Percentiles rank a stretch among this genome's conserved stretches.
Conservation (phyloP, 2,113 vertebrate genomes). For the Corythornis cristatus region DNA sequence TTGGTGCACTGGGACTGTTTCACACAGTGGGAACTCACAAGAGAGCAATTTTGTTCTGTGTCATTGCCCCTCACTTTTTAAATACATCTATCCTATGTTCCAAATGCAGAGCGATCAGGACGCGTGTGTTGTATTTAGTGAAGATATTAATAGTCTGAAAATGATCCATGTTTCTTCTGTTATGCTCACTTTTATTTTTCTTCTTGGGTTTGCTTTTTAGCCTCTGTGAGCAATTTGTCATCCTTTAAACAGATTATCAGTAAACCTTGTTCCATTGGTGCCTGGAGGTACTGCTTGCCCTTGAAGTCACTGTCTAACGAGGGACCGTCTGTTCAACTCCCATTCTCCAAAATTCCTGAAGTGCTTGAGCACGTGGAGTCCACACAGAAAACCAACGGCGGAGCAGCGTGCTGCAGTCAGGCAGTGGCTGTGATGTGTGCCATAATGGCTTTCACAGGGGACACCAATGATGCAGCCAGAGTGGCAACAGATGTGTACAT, state of each 20-base stretch:
- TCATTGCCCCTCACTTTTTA: not conserved
- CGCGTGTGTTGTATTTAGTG: not conserved
- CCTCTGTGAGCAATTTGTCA: not conserved
- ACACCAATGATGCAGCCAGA: accelerated
- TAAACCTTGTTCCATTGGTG: not conserved
- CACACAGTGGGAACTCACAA: not conserved
- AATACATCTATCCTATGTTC: not conserved
- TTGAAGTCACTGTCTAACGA: not conserved
- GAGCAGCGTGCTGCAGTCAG: not conserved
- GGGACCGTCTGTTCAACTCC: not conserved
- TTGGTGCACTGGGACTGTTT: not conserved
- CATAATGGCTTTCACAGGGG: not conserved
- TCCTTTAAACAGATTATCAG: not conserved
- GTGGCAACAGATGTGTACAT: not conserved
- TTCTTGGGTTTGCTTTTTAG: not conserved
- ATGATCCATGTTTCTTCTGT: not conserved
- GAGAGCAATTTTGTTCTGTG: not conserved
- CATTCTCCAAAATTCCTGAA: not conserved
- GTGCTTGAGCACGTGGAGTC: not conserved
- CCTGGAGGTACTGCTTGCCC: not conserved
- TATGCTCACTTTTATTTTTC: not conserved
- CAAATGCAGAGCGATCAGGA: not conserved
- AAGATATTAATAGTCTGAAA: not conserved
- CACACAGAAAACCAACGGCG: not conserved
- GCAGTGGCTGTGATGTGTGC: not conserved